phyloP scores from a whole-genome alignment of 1,140 invertebrate genomes.

The Paraescarpia echinospica region DNA sequence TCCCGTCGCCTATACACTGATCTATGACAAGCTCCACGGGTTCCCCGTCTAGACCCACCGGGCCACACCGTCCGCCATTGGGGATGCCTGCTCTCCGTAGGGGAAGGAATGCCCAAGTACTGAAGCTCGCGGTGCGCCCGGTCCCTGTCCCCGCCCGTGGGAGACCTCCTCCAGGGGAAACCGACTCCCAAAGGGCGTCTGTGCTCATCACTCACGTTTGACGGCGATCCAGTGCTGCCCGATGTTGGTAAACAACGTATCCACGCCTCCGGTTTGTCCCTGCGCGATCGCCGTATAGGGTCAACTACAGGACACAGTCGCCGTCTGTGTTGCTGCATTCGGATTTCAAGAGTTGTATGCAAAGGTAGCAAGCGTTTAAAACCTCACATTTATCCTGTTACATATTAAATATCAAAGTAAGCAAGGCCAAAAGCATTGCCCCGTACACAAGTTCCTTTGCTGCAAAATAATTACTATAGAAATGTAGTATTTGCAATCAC shows the following conservation, averaged over 20 bases:
- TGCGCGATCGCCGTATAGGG: neutral
- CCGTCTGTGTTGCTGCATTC: too few species aligned
- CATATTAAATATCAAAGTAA: too few species aligned
- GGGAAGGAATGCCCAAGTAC: neutral
- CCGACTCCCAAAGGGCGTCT: neutral
- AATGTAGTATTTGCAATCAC: too few species aligned
- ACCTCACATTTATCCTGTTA: too few species aligned
- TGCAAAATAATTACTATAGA: too few species aligned
- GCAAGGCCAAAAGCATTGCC: too few species aligned
- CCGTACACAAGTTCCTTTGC: too few species aligned
- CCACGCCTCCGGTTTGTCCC: neutral
- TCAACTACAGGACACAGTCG: neutral
- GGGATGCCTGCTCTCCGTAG: neutral
- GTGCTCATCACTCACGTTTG: neutral
- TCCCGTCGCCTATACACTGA: too few species aligned
- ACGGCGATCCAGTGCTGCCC: neutral
- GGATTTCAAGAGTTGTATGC: too few species aligned
- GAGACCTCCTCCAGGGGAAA: neutral
- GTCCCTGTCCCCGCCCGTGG: neutral
- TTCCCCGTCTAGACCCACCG: too few species aligned
- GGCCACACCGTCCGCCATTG: neutral
- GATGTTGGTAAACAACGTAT: neutral
- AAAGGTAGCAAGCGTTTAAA: too few species aligned
- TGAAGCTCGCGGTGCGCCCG: neutral
- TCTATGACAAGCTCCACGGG: too few species aligned